Base-by-base conservation (phyloP, 2,113 vertebrate genomes). In the Paedocypris sp. region DNA sequence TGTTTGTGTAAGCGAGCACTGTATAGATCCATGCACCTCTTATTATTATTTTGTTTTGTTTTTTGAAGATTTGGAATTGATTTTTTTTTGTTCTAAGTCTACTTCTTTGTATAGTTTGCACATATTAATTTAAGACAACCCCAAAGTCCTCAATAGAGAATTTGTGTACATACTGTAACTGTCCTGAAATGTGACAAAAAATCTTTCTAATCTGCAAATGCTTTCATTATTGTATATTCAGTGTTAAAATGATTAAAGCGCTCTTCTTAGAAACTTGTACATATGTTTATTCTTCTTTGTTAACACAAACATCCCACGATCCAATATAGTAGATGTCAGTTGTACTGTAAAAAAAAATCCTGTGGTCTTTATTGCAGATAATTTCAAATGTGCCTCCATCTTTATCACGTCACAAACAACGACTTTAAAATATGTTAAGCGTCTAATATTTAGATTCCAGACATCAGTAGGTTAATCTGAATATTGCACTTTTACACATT, bases 201-300 rank as follows among this genome's bases (percentile, higher is more conserved):
- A 71, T 74, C 72, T 61, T 73, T 77, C 60, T 76, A 76, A 83
- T 83, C 85, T 82, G 80, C 78, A 83, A 82, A 86, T 74, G 74
- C 74, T 58, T 81, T 78, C 75, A 74, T 74, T 73, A 65, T 72
- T 82, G 75, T 79, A 79, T 53, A 73, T 71, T 26, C 36, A 58
- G 63, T 64, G 71, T 74, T 77, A n/a, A n/a, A n/a, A n/a, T n/a
- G 73, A 73, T 48, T 69, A 82, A 66, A 72, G 63, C 73, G 18
- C 74, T 38, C 60, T 78, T 80, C 39, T 76, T 73, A 74, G 72
- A 42, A 65, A 73, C 43, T 16, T 67, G 38, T 58, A 33, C 33
- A 28, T 51, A 45, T 15, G 42, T 60, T 16, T 67, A 54, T 12
- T 57, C 9, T 3, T 12, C 12, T 9, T 20, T 15, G 4, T n/a